These are phyloP conservation scores for Liparis tanakae DNA, from an alignment of 2,797 vertebrate species.

Conservation along the genomic window DNA sequence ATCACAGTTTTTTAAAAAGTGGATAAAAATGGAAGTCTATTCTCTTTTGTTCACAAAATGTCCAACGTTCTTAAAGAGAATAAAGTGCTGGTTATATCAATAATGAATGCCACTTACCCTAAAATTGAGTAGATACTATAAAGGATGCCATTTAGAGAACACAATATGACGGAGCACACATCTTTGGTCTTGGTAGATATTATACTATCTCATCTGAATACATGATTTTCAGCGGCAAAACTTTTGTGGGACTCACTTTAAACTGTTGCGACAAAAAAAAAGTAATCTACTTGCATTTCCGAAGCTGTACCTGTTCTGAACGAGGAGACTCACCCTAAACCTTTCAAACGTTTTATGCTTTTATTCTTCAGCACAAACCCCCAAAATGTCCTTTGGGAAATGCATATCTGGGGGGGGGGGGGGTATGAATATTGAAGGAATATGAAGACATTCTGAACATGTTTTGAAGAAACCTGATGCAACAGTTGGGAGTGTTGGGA, in stretches of 20 bases:
- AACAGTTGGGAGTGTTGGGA: constrained; percentile 15
- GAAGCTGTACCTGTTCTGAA: constrained; percentile 35
- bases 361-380: constrained; percentile 42
- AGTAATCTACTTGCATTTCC: constrained; percentile 13
- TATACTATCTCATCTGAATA: constrained; percentile 13
- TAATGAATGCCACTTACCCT: not conserved
- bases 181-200: constrained; percentile 27
- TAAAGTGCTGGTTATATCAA: not conserved
- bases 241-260: constrained; percentile 43
- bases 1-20: constrained; percentile 25
- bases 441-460: constrained; percentile 34
- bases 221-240: constrained; percentile 19
- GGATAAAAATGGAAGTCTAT: constrained; percentile 18
- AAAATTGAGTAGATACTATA: not conserved
- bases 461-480: constrained; percentile 34
- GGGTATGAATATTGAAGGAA: constrained; percentile 26
- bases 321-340: constrained; percentile 36
- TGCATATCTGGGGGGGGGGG: constrained; percentile 44
- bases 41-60: constrained; percentile 32
- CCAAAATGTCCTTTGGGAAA: constrained; percentile 47
- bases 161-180: constrained; percentile 13
- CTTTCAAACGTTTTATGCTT: constrained; percentile 54
- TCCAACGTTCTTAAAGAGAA: constrained; percentile 18
- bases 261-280: constrained; percentile 18
- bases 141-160: constrained; percentile 8